Base-by-base conservation (phyloP, 1,140 invertebrate genomes). In the Ostrea denselamellosa region DNA sequence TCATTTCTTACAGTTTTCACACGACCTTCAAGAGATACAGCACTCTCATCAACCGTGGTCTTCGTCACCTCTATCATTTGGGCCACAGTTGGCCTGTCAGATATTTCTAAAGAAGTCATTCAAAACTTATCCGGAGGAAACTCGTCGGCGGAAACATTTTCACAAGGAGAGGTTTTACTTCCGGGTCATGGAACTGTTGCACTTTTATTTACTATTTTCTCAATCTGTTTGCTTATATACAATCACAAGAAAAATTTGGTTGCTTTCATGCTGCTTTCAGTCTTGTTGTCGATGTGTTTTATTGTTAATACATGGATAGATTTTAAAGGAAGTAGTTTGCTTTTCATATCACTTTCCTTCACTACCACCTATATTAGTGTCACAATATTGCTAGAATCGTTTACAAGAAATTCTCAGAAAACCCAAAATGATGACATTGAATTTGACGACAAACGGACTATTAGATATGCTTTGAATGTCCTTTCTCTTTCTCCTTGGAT, bases 101-200 rank as follows among this genome's bases (percentile, higher is more conserved):
- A 92, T 82, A 85, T 92, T 28, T 87, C 62, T 17, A 87, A 71
- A n/a, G 89, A 90, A 62, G 85, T 91, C 58, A 85, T 83, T 5
- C 88, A 86, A 14, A 85, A 77, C 12, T 28, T 58, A 65, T 56
- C 87, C 22, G 44, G 22, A 8, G 25, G 44, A 8, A 68, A 58
- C 4, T 34, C n/a, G 17, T 83, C 86, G 2, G 65, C 52, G 17
- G 53, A 62, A 22, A n/a, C 53, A 3, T 54, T 88, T 17, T 87
- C 87, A 8, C 87, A 89, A 22, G 87, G 77, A 0, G 89, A 93
- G 65, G 89, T 89, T 22, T 68, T 92, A n/a, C 90, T 90, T 71
- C 90, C 90, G 0, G 92, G 92, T n/a, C 92, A 91, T 86, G 89
- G 87, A 8, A 86, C 88, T 28, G 91, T 90, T 81, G 68, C 91